Percentiles rank a stretch among this genome's conserved stretches.
Evolutionary conservation across 1,140 invertebrate genomes (phyloP).

Genomic region (Oreohelix idahoensis): DNA sequence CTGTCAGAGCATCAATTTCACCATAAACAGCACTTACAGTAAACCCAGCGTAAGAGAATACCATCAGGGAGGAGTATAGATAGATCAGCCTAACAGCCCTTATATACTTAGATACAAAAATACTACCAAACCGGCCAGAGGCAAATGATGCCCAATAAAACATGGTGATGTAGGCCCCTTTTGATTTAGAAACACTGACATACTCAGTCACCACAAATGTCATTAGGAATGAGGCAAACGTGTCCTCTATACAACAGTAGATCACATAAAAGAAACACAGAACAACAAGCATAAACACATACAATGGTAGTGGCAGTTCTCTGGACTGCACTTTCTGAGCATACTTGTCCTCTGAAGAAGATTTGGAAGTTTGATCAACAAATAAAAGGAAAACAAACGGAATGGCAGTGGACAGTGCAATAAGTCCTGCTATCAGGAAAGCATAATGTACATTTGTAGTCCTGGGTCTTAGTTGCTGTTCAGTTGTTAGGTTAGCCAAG

Average conservation of each 20-base stretch:
- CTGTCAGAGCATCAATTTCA: constrained; percentile 19
- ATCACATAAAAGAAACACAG: constrained; percentile 41
- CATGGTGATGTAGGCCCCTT: constrained; percentile 27
- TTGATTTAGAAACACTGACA: constrained; percentile 23
- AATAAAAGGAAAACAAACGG: constrained; percentile 35
- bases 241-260: constrained; percentile 58
- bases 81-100: constrained; percentile 9
- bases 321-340: constrained; percentile 17
- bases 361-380: constrained; percentile 24
- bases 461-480: background rate
- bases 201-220: constrained; percentile 50
- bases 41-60: constrained; percentile 18
- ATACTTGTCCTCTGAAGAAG: background rate
- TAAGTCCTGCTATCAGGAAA: constrained; percentile 37
- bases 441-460: constrained; percentile 38
- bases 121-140: constrained; percentile 14
- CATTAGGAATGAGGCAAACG: constrained; percentile 48
- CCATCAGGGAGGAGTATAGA: constrained; percentile 16
- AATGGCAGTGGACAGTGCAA: constrained; percentile 26
- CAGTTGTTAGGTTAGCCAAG: background rate
- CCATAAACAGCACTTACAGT: background rate
- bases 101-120: constrained; percentile 10
- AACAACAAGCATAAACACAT: constrained; percentile 37
- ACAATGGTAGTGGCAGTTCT: constrained; percentile 28
- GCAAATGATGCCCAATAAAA: constrained; percentile 30